phyloP scores from a whole-genome alignment of 2,113 vertebrate species.

The Chauna torquata region DNA sequence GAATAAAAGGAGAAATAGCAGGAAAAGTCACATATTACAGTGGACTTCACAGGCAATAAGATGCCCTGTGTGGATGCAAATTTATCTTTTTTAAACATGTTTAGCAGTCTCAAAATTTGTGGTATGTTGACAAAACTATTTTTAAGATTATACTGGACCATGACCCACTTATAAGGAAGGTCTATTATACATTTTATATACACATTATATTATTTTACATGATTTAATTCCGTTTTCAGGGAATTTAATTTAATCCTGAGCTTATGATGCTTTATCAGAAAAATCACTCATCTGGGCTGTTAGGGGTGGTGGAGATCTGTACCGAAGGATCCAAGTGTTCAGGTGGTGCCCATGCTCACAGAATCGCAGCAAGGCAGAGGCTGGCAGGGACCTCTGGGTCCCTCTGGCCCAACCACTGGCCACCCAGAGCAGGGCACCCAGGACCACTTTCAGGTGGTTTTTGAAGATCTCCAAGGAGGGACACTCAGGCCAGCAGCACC shows the following conservation, averaged over 20 bases:
- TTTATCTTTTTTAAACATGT: neutral
- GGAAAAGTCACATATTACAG: neutral
- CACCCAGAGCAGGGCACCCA: neutral
- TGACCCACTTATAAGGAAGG: neutral
- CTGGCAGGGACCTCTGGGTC: neutral
- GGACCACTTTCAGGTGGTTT: neutral
- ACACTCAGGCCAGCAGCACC: neutral
- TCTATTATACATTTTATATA: neutral
- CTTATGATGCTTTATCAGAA: neutral
- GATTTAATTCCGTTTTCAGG: neutral
- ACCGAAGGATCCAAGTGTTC: neutral
- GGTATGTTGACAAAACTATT: neutral
- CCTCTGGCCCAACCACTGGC: neutral
- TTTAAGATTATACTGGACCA: neutral
- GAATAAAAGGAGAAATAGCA: neutral
- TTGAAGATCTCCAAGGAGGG: neutral
- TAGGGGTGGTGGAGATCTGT: neutral
- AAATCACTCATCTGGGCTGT: neutral
- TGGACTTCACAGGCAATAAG: neutral
- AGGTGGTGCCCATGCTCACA: fast-evolving
- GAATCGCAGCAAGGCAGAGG: neutral
- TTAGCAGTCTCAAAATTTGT: neutral
- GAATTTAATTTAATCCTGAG: neutral
- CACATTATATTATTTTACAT: too few species aligned
- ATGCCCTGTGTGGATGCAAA: neutral